These are phyloP conservation scores for Aleiodes testaceus DNA, from an alignment of 2,888 invertebrate species.

Conservation along the genomic window DNA sequence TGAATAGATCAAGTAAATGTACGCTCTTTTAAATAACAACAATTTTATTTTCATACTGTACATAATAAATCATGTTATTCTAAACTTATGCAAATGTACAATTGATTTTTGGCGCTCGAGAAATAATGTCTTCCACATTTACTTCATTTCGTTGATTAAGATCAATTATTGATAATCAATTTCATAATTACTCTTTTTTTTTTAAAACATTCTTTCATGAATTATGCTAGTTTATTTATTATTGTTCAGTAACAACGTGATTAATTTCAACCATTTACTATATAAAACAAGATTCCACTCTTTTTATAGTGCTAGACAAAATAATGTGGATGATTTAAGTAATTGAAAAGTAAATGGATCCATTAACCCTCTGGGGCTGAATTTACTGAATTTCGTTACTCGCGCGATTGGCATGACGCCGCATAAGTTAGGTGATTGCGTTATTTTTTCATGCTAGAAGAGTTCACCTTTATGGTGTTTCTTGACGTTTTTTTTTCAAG, in stretches of 20 bases:
- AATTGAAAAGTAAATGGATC: too few species aligned
- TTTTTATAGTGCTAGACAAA: neutral
- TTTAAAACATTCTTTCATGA: slow-evolving; percentile 24
- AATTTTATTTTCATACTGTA: slow-evolving; percentile 51
- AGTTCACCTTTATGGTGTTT: too few species aligned
- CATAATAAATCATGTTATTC: slow-evolving; percentile 46
- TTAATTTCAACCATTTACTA: slow-evolving; percentile 20
- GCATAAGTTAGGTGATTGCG: too few species aligned
- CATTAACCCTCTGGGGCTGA: too few species aligned
- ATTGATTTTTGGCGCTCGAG: slow-evolving; percentile 20
- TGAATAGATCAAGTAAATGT: slow-evolving; percentile 46
- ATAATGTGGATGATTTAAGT: neutral
- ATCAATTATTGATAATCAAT: slow-evolving; percentile 14
- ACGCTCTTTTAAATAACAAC: slow-evolving; percentile 50
- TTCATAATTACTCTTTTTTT: neutral
- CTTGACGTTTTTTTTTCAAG: too few species aligned
- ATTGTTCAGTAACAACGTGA: slow-evolving; percentile 22
- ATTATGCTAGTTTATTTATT: neutral
- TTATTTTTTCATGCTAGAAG: too few species aligned
- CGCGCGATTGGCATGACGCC: too few species aligned
- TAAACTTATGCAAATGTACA: slow-evolving; percentile 23
- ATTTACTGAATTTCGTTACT: too few species aligned
- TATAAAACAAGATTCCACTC: neutral
- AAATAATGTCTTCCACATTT: neutral
- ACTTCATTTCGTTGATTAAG: slow-evolving; percentile 31